Conservation (phyloP, 1,140 invertebrate genomes). For the Tetramorium parvispinum region DNA sequence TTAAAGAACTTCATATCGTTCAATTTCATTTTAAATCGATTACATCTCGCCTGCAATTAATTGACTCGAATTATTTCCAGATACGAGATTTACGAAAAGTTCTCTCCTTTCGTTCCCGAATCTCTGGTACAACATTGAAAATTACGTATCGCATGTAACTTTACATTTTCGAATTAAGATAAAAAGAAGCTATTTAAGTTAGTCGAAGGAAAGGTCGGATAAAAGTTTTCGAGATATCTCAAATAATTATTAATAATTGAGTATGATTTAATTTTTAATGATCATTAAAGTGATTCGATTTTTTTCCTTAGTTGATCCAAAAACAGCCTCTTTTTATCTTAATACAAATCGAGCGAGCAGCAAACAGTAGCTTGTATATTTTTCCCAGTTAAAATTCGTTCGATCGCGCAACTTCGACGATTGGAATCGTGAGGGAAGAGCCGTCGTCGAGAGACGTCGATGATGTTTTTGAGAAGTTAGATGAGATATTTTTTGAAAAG, state of each 20-base stretch:
- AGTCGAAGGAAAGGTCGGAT: no score
- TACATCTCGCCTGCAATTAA: not conserved
- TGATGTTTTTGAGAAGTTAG: not conserved
- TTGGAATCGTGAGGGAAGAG: conserved; percentile 6
- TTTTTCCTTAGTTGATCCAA: no score
- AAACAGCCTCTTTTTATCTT: no score
- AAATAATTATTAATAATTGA: no score
- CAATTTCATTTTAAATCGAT: not conserved
- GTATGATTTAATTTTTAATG: no score
- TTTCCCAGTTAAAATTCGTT: not conserved
- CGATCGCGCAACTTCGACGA: not conserved
- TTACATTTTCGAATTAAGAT: no score
- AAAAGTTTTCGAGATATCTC: no score
- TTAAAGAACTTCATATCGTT: not conserved
- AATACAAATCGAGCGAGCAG: not conserved
- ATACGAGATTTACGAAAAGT: not conserved
- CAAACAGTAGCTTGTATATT: not conserved
- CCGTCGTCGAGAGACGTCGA: conserved; percentile 27
- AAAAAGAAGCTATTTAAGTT: no score
- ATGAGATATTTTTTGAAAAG: conserved; percentile 82
- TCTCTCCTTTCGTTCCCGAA: not conserved
- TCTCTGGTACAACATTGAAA: not conserved
- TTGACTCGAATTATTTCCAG: not conserved
- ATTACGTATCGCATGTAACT: not conserved
- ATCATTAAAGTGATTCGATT: no score